Conservation (phyloP, 2,888 invertebrate species). For the Gisinianus flammeolus region DNA sequence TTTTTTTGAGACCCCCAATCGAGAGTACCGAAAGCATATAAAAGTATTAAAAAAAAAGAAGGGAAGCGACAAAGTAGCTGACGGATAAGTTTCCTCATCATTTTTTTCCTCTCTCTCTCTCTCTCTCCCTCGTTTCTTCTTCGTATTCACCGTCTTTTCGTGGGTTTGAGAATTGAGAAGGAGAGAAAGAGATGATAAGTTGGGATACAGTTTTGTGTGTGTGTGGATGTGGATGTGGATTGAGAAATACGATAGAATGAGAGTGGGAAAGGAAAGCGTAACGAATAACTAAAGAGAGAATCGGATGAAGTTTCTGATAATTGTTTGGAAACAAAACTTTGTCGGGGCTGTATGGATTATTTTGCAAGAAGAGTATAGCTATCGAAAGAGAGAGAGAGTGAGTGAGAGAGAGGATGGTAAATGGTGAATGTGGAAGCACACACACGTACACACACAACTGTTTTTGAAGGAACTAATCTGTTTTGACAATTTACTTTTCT, state of each 20-base stretch:
- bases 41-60: constrained; percentile 34
- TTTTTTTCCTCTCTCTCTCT: constrained; percentile 30
- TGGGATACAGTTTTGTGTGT: too few relatives aligned
- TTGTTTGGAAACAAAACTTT: constrained; percentile 51
- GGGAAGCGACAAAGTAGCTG: constrained; percentile 43
- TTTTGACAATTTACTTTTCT: constrained; percentile 58
- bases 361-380: constrained; percentile 19
- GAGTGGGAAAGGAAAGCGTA: background rate
- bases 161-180: constrained; percentile 2
- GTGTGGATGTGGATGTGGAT: too few relatives aligned
- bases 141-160: background rate
- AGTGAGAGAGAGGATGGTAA: background rate
- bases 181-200: constrained; percentile 30
- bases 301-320: constrained; percentile 43
- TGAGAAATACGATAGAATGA: too few relatives aligned
- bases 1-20: constrained; percentile 32
- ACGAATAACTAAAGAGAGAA: constrained; percentile 12
- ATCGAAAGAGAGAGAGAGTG: constrained; percentile 15
- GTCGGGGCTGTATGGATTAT: constrained; percentile 45
- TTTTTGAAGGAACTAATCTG: constrained; percentile 57
- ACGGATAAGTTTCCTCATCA: constrained; percentile 38
- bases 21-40: constrained; percentile 29
- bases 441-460: constrained; percentile 32
- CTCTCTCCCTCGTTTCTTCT: constrained; percentile 11
- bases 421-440: background rate